Evolutionary conservation across 2,113 vertebrate species (phyloP), one percentile per base, ranked within the genome.

Genomic region (Corythaixoides concolor): DNA sequence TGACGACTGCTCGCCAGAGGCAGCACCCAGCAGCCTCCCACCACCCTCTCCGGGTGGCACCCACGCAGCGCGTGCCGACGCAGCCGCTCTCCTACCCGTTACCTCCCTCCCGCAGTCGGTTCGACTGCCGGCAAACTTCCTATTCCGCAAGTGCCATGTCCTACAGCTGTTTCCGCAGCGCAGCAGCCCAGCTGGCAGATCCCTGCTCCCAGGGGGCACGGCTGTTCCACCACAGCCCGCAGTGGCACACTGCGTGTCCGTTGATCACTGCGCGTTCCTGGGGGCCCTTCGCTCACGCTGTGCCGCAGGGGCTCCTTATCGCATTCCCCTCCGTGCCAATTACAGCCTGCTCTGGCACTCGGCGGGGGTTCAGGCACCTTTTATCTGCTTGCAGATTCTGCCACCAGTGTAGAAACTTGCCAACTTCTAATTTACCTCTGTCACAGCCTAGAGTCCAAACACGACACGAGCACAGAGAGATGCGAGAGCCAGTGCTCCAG

Each of bases 241-340:
- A n/a, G n/a, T 28, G 26, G 59, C 15, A 32, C 7, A 2, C 5
- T 9, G n/a, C 18, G 1, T 5, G n/a, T 16, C 70, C n/a, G 3
- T 32, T 12, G 23, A 37, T 35, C n/a, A 63, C 55, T 33, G 12
- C 13, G 9, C 1, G 5, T 20, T 64, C 35, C 75, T 85, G 69
- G 63, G 21, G 18, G 63, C 22, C 70, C 17, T 41, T 66, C 22
- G 7, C 14, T 33, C 69, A 14, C 2, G 33, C 43, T 39, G 22
- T 10, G 56, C 26, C 24, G 15, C 35, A 49, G 56, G 24, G 28
- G 28, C 21, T 73, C 53, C 43, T 33, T 30, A 33, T 8, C 3
- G 0, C 22, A 43, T 41, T 75, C 33, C 39, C 39, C n/a, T 7
- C 6, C 11, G 12, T 9, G 49, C 37, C 24, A 30, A n/a, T 7